These are phyloP conservation scores for Ostrea edulis DNA, from an alignment of 1,140 invertebrate genomes.

Conservation along the genomic window DNA sequence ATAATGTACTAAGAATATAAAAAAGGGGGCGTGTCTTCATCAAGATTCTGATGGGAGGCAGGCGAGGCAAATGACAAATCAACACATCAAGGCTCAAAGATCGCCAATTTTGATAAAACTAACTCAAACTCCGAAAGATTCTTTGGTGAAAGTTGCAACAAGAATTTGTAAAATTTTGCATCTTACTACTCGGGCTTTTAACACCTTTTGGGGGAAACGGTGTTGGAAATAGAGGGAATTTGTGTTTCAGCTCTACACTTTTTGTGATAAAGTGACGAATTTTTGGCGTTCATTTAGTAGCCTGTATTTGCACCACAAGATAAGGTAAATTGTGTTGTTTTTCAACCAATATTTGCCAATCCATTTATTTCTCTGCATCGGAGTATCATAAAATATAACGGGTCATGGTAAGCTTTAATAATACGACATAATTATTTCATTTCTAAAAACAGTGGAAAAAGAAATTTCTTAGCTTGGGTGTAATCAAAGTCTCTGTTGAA, in stretches of 20 bases:
- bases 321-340: slow-evolving; percentile 8
- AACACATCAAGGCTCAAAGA: slow-evolving; percentile 38
- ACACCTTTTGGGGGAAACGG: slow-evolving; percentile 6
- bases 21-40: neutral
- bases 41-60: neutral
- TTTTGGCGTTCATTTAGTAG: neutral
- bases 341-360: neutral
- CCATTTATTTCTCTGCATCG: neutral
- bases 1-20: neutral
- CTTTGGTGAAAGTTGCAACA: slow-evolving; percentile 42
- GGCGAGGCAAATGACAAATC: slow-evolving; percentile 47
- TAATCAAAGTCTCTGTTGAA: slow-evolving; percentile 17
- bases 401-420: neutral
- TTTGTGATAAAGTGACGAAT: slow-evolving; percentile 31
- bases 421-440: neutral
- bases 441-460: neutral
- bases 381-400: neutral
- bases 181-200: slow-evolving; percentile 40
- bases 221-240: neutral
- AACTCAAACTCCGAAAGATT: slow-evolving; percentile 18
- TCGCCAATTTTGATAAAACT: slow-evolving; percentile 55
- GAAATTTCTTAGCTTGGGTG: slow-evolving; percentile 3
- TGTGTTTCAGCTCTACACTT: neutral
- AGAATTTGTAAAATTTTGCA: slow-evolving; percentile 51
- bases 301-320: neutral